These are phyloP conservation scores for Pseudocheirus occidentalis DNA, from an alignment of 2,797 vertebrate species.

Conservation along the genomic window DNA sequence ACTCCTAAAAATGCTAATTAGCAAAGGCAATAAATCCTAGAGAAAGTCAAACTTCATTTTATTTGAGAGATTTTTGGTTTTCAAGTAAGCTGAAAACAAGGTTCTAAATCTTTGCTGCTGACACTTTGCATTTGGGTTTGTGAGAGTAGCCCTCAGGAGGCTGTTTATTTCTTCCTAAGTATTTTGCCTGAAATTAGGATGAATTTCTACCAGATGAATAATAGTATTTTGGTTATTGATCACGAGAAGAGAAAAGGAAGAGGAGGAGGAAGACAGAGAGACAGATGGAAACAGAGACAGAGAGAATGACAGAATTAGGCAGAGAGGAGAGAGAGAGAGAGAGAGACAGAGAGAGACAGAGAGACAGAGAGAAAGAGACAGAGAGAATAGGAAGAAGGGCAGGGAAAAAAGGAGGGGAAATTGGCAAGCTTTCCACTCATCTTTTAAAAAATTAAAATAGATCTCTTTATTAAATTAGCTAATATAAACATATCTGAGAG, in stretches of 20 bases:
- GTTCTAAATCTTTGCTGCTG: conserved; percentile 33
- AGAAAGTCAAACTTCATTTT: conserved; percentile 51
- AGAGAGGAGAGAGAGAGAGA: no score
- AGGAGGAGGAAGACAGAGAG: background rate
- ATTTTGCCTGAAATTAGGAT: background rate
- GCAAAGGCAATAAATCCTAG: conserved; percentile 56
- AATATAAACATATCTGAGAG: background rate
- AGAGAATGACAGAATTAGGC: no score
- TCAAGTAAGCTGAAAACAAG: conserved; percentile 32
- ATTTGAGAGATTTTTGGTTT: conserved; percentile 23
- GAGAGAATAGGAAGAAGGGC: no score
- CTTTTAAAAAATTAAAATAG: background rate
- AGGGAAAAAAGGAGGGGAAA: background rate
- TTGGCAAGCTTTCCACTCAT: background rate
- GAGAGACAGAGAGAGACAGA: no score
- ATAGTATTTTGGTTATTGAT: background rate
- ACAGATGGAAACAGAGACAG: no score
- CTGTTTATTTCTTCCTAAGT: background rate
- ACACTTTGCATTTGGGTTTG: background rate
- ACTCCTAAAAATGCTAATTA: conserved; percentile 47
- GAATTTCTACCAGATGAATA: background rate
- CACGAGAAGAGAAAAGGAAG: background rate
- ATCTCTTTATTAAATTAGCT: background rate
- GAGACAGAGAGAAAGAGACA: background rate
- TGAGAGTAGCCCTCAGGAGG: background rate